These are phyloP conservation scores for Fragum sueziense DNA, from an alignment of 2,888 invertebrate genomes.

Conservation along the genomic window DNA sequence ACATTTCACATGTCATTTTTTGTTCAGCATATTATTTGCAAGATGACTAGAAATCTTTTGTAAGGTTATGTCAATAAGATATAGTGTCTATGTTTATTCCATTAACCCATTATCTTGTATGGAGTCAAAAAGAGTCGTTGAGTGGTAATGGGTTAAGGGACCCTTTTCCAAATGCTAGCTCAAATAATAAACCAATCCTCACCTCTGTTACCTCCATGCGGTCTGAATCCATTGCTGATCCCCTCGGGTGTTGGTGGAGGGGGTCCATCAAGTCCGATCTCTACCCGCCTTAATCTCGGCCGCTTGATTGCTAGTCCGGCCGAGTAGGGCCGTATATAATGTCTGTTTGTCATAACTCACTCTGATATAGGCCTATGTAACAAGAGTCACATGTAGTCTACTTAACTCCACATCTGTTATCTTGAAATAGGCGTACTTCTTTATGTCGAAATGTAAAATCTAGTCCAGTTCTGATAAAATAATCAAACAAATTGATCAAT, in stretches of 20 bases:
- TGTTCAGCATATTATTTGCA: too few species aligned
- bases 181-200: constrained; percentile 13
- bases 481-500: background rate
- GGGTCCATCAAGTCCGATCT: constrained; percentile 54
- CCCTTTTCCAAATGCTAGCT: too few species aligned
- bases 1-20: too few species aligned
- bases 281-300: constrained; percentile 55
- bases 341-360: constrained; percentile 51
- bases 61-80: too few species aligned
- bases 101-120: too few species aligned
- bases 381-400: background rate
- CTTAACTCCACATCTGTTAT: background rate
- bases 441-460: background rate
- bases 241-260: constrained; percentile 50
- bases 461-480: background rate
- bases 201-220: constrained; percentile 68
- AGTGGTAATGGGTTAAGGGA: too few species aligned
- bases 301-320: constrained; percentile 50
- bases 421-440: background rate
- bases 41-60: too few species aligned
- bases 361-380: too few species aligned
- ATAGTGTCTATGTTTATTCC: too few species aligned
- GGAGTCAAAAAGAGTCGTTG: too few species aligned
- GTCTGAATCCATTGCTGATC: constrained; percentile 60
- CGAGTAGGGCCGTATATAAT: constrained; percentile 47